A percentile compares a stretch with the other conserved stretches of the same genome.
These are phyloP conservation scores for Portevinia maculata DNA, from an alignment of 2,888 invertebrate species.

Conservation along the genomic window DNA sequence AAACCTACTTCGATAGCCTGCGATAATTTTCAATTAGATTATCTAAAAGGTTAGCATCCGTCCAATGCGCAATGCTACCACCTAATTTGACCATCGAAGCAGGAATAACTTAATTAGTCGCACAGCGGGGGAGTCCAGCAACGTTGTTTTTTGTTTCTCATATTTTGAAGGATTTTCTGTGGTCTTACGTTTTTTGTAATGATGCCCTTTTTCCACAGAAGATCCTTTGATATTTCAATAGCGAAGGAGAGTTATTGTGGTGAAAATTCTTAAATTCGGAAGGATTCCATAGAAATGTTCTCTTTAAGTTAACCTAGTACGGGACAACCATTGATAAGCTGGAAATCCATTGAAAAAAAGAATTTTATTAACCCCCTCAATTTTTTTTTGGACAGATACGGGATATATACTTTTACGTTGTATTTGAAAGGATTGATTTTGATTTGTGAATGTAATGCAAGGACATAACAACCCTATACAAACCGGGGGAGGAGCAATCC, in stretches of 20 bases:
- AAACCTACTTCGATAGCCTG: conserved; percentile 57
- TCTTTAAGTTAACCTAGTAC: conserved; percentile 33
- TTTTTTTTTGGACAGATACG: conserved; percentile 38
- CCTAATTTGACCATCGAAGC: conserved; percentile 66
- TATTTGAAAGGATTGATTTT: conserved; percentile 62
- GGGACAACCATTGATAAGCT: conserved; percentile 27
- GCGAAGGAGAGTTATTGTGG: conserved; percentile 50
- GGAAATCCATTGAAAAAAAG: conserved; percentile 54
- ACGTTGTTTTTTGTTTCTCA: conserved; percentile 5
- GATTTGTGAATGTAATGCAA: conserved; percentile 57
- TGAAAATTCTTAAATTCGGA: conserved; percentile 27
- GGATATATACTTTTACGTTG: conserved; percentile 35
- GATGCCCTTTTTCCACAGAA: conserved; percentile 53
- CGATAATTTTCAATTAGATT: conserved; percentile 73
- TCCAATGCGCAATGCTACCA: conserved; percentile 41
- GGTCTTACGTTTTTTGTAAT: conserved; percentile 29
- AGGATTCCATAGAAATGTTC: conserved; percentile 21
- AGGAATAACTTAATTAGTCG: conserved; percentile 69
- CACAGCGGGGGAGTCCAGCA: conserved; percentile 42
- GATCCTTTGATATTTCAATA: conserved; percentile 60
- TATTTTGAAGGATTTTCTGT: conserved; percentile 22
- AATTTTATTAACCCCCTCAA: conserved; percentile 46
- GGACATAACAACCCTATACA: not conserved
- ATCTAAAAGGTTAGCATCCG: conserved; percentile 48
- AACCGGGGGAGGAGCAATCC: conserved; percentile 27